Evolutionary conservation across 2,797 vertebrate species (phyloP).

Genomic region (Hyperoplus immaculatus): DNA sequence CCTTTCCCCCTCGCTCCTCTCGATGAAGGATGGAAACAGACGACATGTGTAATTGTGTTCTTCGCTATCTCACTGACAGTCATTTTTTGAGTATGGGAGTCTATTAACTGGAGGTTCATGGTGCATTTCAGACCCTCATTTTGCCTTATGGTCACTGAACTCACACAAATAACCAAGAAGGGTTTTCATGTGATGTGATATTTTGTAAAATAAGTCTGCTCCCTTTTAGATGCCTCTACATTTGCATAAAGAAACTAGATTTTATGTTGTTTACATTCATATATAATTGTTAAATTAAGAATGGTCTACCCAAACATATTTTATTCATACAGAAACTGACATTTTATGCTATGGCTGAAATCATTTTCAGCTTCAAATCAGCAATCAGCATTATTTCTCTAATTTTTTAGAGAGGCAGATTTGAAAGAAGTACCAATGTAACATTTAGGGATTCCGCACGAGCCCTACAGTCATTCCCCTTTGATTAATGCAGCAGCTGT

Average conservation of each 20-base stretch:
- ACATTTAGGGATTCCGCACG: constrained; percentile 58
- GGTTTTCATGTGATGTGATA: not conserved
- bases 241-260: no score
- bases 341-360: not conserved
- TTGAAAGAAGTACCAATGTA: constrained; percentile 60
- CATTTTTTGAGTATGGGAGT: constrained; percentile 59
- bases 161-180: constrained; percentile 38
- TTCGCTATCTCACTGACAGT: constrained; percentile 50
- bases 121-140: constrained; percentile 59
- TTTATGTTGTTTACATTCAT: no score
- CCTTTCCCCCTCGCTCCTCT: constrained; percentile 7
- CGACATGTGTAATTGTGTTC: constrained; percentile 62
- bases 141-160: constrained; percentile 32
- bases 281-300: no score
- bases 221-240: no score
- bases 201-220: not conserved
- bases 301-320: no score
- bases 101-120: constrained; percentile 66
- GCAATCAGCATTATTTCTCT: not conserved
- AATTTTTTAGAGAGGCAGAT: constrained; percentile 10
- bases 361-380: not conserved
- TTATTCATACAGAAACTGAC: no score
- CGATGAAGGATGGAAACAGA: constrained; percentile 57
- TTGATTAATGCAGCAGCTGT: constrained; percentile 59
- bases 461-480: constrained; percentile 44